phyloP scores from a whole-genome alignment of 1,140 invertebrate species.

The Sitodiplosis mosellana region DNA sequence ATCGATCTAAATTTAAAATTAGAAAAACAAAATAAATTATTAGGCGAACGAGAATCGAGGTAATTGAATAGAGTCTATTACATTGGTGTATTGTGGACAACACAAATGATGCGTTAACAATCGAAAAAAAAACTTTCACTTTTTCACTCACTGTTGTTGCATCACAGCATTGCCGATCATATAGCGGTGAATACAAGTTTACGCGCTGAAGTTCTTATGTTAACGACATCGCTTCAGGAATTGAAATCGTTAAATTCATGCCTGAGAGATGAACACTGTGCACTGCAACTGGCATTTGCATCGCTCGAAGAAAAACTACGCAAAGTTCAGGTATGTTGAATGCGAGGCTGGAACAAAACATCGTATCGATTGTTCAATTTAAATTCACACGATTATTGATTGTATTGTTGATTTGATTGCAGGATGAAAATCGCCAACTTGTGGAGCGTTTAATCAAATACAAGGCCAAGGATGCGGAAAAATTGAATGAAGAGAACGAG shows the following conservation, averaged over 20 bases:
- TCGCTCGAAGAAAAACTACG: conserved; percentile 77
- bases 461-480: conserved; percentile 85
- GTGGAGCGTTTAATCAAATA: conserved; percentile 75
- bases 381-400: not conserved
- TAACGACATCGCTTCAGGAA: conserved; percentile 39
- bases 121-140: no score
- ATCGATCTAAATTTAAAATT: conserved; percentile 73
- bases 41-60: conserved; percentile 54
- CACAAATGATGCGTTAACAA: no score
- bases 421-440: conserved; percentile 80
- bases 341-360: not conserved
- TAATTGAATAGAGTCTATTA: conserved; percentile 24
- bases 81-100: not conserved
- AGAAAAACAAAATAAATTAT: conserved; percentile 66
- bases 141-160: conserved; percentile 4
- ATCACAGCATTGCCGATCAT: conserved; percentile 51
- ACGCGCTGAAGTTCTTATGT: conserved; percentile 43
- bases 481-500: conserved; percentile 88
- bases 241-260: conserved; percentile 69
- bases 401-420: conserved; percentile 18
- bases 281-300: conserved; percentile 75
- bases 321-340: conserved; percentile 47
- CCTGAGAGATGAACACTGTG: conserved; percentile 86
- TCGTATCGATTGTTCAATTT: not conserved
- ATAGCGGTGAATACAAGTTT: conserved; percentile 41